Base-by-base conservation (phyloP, 2,113 vertebrate species). In the Pao palembangensis region DNA sequence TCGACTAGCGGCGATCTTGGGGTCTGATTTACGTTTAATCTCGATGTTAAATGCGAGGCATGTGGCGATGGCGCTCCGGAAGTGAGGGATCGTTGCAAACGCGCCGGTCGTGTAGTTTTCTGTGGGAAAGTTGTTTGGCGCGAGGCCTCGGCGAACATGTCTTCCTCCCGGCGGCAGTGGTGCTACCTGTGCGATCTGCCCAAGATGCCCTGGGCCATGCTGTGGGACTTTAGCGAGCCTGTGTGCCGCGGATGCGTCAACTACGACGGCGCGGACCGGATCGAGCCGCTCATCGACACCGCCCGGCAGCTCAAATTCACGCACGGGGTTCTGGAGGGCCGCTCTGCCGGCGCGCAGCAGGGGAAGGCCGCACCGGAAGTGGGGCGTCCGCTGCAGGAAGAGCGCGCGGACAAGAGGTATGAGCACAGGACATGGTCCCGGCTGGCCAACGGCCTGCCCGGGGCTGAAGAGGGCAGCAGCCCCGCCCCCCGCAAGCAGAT, bases 141-240 rank as follows among this genome's bases (percentile, higher is more conserved):
- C 25, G 25, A 78, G 88, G 85, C 90, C 89, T 83, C 83, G 84
- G 85, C 88, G 86, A 89, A 91, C 80, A 94, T 94, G 88, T 89
- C 93, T 74, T 93, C 94, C 73, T 94, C 93, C 56, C 91, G 93
- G 82, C 92, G 94, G 72, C 94, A 95, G 57, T 94, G 94, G 94
- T 96, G 94, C 82, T 95, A 94, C 90, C 91, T 96, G 62, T 96
- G 94, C 84, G 94, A 96, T 71, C 82, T 96, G 86, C 94, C 94
- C 67, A 94, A 94, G 88, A 94, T 93, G 93, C 94, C 94, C 1
- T 96, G 94, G 94, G 94, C 94, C 56, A 94, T 96, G 93, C 90
- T 95, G 59, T 94, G 94, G 94, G 94, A 95, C 81, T 96, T 95
- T 79, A 95, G 93, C 75, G 94, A 96, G 73, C 92, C 94, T 1